Evolutionary conservation across 2,797 vertebrate species (phyloP), one percentile per base, ranked within the genome.

Genomic region (Sebastes oblongus): DNA sequence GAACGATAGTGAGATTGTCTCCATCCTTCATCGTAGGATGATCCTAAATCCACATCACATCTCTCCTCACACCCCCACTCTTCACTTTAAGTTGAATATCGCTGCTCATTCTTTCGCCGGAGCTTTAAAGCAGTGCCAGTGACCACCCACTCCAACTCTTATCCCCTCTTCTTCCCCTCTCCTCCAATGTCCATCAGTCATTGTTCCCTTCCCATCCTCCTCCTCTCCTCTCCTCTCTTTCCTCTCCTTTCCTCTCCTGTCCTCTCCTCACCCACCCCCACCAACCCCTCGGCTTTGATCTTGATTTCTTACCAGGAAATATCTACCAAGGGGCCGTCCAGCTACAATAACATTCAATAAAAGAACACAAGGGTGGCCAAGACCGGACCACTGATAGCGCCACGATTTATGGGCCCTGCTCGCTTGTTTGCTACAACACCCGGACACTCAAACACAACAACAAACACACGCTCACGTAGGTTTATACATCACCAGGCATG

Each of bases 271-370:
- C 27, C 71, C 67, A 36, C 50, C 25, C 36, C 65, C 66, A 22
- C 72, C 66, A 50, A 42, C 66, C 72, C 82, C 81, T 77, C 27
- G 5, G 82, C 77, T 91, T 66, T 89, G 85, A 93, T 93, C 90
- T 93, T 92, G 93, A 94, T 92, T 93, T 92, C 78, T 85, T 82
- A 92, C 91, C 90, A 83, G 89, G 91, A 94, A 93, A 91, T 91
- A 92, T 94, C 90, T 91, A 86, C 83, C 84, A 18, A 73, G 77
- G 86, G 85, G 80, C 84, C 74, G 78, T 89, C 88, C 85, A 76
- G 90, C 87, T 88, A 93, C 92, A 94, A 88, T 91, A 93, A 93
- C 90, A 88, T 91, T 91, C 93, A 93, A 91, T 93, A 91, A 93
- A 90, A 85, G 81, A 92, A 94, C 90, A 94, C 87, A 81, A 90